phyloP scores from a whole-genome alignment of 30 jellyfish, hydroid and myxozoan genomes.

The Hydra vulgaris region DNA sequence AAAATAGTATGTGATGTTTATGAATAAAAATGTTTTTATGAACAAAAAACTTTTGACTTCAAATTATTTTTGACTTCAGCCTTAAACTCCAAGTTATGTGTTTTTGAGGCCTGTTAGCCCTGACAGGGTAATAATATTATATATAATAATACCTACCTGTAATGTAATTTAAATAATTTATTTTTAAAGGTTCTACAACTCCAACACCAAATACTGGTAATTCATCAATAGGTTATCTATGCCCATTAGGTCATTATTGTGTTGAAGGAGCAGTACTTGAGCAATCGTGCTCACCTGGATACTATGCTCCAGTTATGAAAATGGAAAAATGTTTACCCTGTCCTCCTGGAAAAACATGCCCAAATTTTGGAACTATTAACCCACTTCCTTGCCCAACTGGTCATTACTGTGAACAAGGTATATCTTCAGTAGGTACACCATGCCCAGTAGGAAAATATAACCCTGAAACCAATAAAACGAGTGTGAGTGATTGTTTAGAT shows the following conservation, averaged over 20 bases:
- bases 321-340: conserved; percentile 54
- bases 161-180: background rate
- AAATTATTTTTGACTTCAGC: too few relatives aligned
- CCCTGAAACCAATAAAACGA: conserved; percentile 45
- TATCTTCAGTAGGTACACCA: conserved; percentile 39
- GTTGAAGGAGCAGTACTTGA: conserved; percentile 59
- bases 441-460: conserved; percentile 79
- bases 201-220: conserved; percentile 62
- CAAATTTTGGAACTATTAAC: conserved; percentile 47
- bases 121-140: too few relatives aligned
- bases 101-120: too few relatives aligned
- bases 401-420: conserved; percentile 64
- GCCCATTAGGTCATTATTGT: conserved; percentile 89
- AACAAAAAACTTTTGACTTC: too few relatives aligned
- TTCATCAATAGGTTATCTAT: conserved; percentile 69
- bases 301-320: conserved; percentile 60
- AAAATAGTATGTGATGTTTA: background rate
- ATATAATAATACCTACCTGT: too few relatives aligned
- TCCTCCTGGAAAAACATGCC: conserved; percentile 67
- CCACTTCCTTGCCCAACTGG: conserved; percentile 86
- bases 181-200: conserved; percentile 58
- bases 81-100: too few relatives aligned
- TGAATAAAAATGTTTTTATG: too few relatives aligned
- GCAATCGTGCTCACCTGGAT: conserved; percentile 57
- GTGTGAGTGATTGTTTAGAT: conserved; percentile 39